These are phyloP conservation scores for Dioctria rufipes DNA, from an alignment of 2,888 invertebrate species.

Conservation along the genomic window DNA sequence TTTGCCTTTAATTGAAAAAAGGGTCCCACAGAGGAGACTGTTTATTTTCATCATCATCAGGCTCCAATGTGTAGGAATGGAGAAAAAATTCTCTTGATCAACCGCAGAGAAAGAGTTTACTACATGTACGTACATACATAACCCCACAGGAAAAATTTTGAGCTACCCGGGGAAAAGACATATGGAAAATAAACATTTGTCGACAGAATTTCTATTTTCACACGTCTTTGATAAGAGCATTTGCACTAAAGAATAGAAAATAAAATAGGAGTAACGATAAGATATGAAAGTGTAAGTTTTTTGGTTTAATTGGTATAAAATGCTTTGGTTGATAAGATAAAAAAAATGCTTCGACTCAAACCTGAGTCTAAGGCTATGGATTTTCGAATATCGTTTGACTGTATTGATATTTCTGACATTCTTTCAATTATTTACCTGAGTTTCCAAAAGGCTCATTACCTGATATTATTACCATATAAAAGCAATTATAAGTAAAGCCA, in stretches of 20 bases:
- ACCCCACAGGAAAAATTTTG: not conserved
- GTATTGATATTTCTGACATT: no score
- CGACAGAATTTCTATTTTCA: not conserved
- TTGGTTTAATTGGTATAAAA: no score
- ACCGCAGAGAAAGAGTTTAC: not conserved
- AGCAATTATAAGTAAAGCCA: no score
- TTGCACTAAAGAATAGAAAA: not conserved
- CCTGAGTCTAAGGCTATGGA: no score
- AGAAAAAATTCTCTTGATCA: not conserved
- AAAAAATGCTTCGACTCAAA: no score
- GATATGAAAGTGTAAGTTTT: not conserved
- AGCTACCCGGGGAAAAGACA: not conserved
- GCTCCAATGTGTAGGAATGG: not conserved
- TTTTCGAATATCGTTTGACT: no score
- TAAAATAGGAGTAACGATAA: not conserved
- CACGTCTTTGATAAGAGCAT: not conserved
- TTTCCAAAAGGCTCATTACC: no score
- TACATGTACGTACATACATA: not conserved
- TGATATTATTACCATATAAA: no score
- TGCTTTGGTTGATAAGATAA: no score
- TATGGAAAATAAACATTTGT: conserved; percentile 31
- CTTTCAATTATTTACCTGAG: no score
- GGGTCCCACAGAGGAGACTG: conserved; percentile 37
- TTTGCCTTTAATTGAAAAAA: conserved; percentile 72
- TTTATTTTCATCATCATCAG: conserved; percentile 1